Evolutionary conservation across 2,797 vertebrate species (phyloP).

Genomic region (Argya squamiceps): DNA sequence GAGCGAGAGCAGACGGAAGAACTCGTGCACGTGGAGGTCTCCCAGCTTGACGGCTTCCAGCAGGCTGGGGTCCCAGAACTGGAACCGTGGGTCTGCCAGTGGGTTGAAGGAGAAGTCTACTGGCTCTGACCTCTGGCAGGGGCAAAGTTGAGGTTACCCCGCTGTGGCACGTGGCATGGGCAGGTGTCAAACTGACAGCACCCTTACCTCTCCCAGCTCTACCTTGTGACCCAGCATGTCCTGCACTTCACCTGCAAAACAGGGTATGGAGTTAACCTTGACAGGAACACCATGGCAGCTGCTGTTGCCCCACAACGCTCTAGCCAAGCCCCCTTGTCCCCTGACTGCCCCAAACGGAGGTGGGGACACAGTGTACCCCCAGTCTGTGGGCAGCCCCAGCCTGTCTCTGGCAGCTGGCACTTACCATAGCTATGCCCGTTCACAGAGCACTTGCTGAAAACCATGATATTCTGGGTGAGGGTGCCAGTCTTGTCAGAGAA

Average conservation of each 20-base stretch:
- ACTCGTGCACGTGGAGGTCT: slow-evolving; percentile 83
- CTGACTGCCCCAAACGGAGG: background rate
- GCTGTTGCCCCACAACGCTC: fast-evolving
- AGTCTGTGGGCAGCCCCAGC: background rate
- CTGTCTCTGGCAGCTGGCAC: fast-evolving
- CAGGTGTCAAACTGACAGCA: fast-evolving
- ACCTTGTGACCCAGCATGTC: slow-evolving; percentile 79
- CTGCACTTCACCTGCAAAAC: slow-evolving; percentile 81
- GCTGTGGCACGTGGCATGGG: fast-evolving
- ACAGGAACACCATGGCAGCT: background rate
- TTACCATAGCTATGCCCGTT: slow-evolving; percentile 86
- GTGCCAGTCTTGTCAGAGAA: slow-evolving; percentile 96
- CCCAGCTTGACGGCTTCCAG: slow-evolving; percentile 88
- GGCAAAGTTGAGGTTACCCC: background rate
- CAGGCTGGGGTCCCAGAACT: slow-evolving; percentile 87
- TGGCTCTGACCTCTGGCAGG: slow-evolving; percentile 75
- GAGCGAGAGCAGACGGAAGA: slow-evolving; percentile 91
- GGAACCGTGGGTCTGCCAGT: slow-evolving; percentile 84
- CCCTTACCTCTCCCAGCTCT: slow-evolving; percentile 77
- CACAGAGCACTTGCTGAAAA: slow-evolving; percentile 94
- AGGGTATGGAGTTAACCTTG: fast-evolving
- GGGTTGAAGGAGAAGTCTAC: slow-evolving; percentile 92
- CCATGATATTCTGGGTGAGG: slow-evolving; percentile 96
- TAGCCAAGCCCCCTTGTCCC: background rate
- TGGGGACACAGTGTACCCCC: background rate